phyloP scores from a whole-genome alignment of 2,888 invertebrate species.

The Cerastis leucographa region DNA sequence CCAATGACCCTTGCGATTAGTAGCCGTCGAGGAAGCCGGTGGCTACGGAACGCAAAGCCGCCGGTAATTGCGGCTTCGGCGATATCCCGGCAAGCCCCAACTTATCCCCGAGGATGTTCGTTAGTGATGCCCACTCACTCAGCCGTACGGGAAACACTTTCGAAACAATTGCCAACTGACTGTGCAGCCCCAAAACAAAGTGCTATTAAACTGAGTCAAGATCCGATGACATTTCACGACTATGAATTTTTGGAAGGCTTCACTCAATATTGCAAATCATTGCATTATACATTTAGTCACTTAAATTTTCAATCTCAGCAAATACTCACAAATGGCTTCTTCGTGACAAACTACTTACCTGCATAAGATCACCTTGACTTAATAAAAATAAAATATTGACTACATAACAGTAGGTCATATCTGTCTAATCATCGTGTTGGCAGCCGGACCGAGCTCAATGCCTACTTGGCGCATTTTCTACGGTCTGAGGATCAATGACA shows the following conservation, averaged over 20 bases:
- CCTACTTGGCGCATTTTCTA: constrained; percentile 64
- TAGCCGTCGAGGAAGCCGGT: constrained; percentile 75
- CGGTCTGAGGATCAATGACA: constrained; percentile 74
- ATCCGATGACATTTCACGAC: constrained; percentile 44
- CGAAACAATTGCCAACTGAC: constrained; percentile 71
- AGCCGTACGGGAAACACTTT: constrained; percentile 64
- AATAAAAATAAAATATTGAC: constrained; percentile 24
- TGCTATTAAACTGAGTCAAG: constrained; percentile 29
- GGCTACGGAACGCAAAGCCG: constrained; percentile 83
- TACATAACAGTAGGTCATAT: constrained; percentile 27
- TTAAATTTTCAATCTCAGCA: constrained; percentile 6
- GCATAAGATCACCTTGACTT: constrained; percentile 9
- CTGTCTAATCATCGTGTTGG: constrained; percentile 61
- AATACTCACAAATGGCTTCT: constrained; percentile 21
- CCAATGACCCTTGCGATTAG: constrained; percentile 83
- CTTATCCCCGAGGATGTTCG: constrained; percentile 81
- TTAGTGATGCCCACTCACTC: constrained; percentile 75
- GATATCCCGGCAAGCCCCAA: constrained; percentile 82
- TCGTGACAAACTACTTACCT: constrained; percentile 30
- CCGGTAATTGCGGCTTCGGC: constrained; percentile 87
- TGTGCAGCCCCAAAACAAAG: constrained; percentile 46
- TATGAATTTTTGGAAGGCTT: constrained; percentile 10
- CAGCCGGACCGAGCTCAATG: constrained; percentile 56
- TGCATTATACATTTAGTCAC: neutral
- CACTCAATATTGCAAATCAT: constrained; percentile 10